Base-by-base conservation (phyloP, 2,113 vertebrate species). In the Festucalex cinctus region DNA sequence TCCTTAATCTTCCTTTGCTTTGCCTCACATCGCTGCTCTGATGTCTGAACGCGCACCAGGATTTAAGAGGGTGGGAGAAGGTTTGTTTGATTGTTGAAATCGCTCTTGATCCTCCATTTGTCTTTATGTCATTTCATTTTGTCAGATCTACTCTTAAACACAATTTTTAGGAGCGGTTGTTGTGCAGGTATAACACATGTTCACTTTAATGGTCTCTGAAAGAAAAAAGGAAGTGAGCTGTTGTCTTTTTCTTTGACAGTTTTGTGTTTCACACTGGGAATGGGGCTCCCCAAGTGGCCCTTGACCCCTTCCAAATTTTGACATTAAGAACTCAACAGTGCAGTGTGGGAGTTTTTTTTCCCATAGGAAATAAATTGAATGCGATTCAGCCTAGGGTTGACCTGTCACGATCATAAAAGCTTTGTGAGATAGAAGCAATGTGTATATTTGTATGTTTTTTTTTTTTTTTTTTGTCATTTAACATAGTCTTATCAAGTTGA, bases 1-100 rank as follows among this genome's bases (percentile, higher is more conserved):
- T 63, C 69, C 43, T 20, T 76, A 70, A 82, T 78, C 72, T 59
- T 77, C 74, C 63, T 65, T 56, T 63, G 74, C 77, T 82, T 72
- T 82, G 68, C 63, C 56, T 80, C 68, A 74, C 22, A 35, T 76
- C 73, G 80, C 69, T 71, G 51, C 36, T 73, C 41, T 28, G 65
- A 68, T 82, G 67, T 77, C 69, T 77, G 66, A 76, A 76, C 63
- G 28, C 51, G 60, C 66, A 60, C 24, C 12, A n/a, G 64, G 61
- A 65, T 61, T 68, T 32, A 57, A 51, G 48, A 51, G 19, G 9
- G 60, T 66, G 64, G 54, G 43, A 32, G 41, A 65, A 3, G 61
- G n/a, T 59, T 44, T 69, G n/a, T 72, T 35, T 70, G 26, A 1
- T 1, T 48, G n/a, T 61, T 41, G 35, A 9, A 13, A 62, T 77